Evolutionary conservation across 2,888 invertebrate species (phyloP).

Genomic region (Alloscopus bannaensis): DNA sequence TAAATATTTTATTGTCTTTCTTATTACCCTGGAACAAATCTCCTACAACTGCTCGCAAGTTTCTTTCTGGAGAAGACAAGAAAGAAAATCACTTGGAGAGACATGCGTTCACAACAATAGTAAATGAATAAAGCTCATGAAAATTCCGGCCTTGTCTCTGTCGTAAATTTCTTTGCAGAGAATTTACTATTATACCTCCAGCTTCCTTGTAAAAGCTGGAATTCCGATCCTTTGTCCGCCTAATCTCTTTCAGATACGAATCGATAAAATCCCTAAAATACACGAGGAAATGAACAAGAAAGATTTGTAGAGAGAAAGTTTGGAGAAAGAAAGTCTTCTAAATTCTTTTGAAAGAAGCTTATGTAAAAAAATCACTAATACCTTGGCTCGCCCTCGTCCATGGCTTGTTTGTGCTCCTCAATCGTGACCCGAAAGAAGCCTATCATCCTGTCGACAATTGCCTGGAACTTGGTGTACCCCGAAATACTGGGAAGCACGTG

Average conservation of each 20-base stretch:
- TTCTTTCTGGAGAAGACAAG: slow-evolving; percentile 29
- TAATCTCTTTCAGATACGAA: slow-evolving; percentile 51
- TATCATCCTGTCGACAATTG: slow-evolving; percentile 29
- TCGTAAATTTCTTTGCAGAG: too few species aligned
- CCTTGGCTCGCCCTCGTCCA: slow-evolving; percentile 25
- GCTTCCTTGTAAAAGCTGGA: slow-evolving; percentile 52
- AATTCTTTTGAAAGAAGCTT: too few species aligned
- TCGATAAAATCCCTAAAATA: slow-evolving; percentile 56
- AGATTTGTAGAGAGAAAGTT: too few species aligned
- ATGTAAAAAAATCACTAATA: too few species aligned
- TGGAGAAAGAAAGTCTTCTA: too few species aligned
- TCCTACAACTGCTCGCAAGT: slow-evolving; percentile 46
- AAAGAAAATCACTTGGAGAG: too few species aligned
- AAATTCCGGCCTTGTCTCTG: too few species aligned
- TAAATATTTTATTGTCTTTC: neutral
- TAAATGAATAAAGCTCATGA: too few species aligned
- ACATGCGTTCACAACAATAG: too few species aligned
- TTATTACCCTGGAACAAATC: slow-evolving; percentile 58
- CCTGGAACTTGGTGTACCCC: slow-evolving; percentile 41
- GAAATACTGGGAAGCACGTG: slow-evolving; percentile 38
- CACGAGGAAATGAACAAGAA: too few species aligned
- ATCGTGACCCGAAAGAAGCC: slow-evolving; percentile 44
- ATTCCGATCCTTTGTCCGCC: slow-evolving; percentile 26
- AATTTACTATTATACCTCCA: slow-evolving; percentile 45
- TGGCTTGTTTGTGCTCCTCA: slow-evolving; percentile 37